phyloP scores from a whole-genome alignment of 2,888 invertebrate genomes.

The Apodemia hepburni region DNA sequence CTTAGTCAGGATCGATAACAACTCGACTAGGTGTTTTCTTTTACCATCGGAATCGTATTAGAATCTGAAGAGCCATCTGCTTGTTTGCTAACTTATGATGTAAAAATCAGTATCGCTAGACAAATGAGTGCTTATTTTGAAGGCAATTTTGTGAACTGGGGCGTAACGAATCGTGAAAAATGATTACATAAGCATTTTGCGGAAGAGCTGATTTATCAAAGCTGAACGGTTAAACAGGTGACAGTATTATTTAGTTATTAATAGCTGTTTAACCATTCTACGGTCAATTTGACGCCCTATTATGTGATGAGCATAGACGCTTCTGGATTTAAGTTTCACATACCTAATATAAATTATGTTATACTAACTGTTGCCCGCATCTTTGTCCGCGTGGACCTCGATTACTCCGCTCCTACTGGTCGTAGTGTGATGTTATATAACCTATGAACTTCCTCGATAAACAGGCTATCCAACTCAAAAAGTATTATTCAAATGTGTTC shows the following conservation, averaged over 20 bases:
- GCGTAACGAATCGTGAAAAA: slow-evolving; percentile 6
- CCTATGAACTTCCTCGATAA: no score
- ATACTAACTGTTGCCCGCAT: no score
- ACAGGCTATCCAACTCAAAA: no score
- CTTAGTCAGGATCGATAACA: no score
- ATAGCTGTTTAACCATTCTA: background rate
- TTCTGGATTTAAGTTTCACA: background rate
- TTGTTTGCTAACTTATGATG: background rate
- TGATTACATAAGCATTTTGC: slow-evolving; percentile 4
- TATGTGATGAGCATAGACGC: background rate
- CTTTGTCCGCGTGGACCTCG: no score
- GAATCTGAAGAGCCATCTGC: background rate
- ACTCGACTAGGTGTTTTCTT: no score
- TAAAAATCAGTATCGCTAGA: background rate
- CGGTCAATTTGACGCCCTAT: background rate
- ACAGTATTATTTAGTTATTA: background rate
- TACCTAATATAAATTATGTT: no score
- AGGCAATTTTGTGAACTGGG: background rate
- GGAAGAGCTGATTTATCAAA: background rate
- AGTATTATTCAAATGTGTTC: no score
- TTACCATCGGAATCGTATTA: no score
- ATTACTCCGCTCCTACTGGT: no score
- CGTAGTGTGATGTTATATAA: no score
- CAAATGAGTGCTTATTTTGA: background rate
- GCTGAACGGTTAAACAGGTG: slow-evolving; percentile 1